Base-by-base conservation (phyloP, 2,888 invertebrate genomes). In the Macrosiphum euphorbiae region DNA sequence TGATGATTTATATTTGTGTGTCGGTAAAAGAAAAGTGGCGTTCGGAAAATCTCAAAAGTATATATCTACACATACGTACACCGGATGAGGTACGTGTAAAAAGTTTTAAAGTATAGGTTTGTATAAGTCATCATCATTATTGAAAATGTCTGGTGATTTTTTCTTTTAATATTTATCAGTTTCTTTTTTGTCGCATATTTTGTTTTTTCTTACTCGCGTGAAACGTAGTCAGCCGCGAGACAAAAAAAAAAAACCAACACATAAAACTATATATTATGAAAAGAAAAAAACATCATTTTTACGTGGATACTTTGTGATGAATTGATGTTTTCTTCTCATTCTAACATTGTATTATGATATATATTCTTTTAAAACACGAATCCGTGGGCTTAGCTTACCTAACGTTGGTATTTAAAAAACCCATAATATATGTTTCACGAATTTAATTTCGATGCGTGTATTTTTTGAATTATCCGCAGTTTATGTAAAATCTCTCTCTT, bases 51-150 rank as follows among this genome's bases (percentile, higher is more conserved):
- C n/a, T 24, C 58, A 58, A 86, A 91, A 44, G 58, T 52, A 91
- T 47, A 90, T 91, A 55, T 55, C 41, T 47, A 90, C 52, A 91
- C 61, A 24, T 90, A 91, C 61, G 11, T 90, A 67, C 50, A n/a
- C 11, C 44, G 55, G 52, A 58, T 85, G 55, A 35, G 55, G 44
- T 41, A 84, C 8, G 11, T 41, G 84, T 52, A 55, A 91, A 86
- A 91, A 91, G 58, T 58, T 58, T 58, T 47, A 47, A 58, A 91
- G 85, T 55, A 78, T 78, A n/a, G 47, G 85, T 86, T 86, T 85
- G 91, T 91, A 86, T 90, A 61, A 85, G 85, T 91, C 78, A 88
- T 78, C 92, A 88, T 92, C 88, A 61, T 92, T 78, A 88, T 78
- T 78, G 88, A 88, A 92, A 92, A 92, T 55, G 88, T 41, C 20